Evolutionary conservation across 2,888 invertebrate genomes (phyloP).

Genomic region (Nipponacmea schrenckii): DNA sequence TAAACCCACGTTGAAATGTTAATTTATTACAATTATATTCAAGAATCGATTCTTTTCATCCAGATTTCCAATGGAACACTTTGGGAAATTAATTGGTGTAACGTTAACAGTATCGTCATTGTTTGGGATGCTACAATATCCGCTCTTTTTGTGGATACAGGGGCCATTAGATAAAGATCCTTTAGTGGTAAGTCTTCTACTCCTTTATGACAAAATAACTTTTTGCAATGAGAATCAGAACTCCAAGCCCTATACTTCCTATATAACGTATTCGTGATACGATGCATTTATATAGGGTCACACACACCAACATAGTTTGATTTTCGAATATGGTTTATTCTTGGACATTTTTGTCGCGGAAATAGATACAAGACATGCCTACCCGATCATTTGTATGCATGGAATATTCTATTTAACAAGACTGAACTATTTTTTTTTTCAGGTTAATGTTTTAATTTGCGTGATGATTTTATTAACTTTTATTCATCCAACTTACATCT

Average conservation of each 20-base stretch:
- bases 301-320: too few relatives aligned
- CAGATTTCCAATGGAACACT: slow-evolving; percentile 40
- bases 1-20: too few relatives aligned
- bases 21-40: too few relatives aligned
- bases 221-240: not conserved
- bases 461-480: slow-evolving; percentile 30
- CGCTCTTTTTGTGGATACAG: slow-evolving; percentile 38
- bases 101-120: slow-evolving; percentile 36
- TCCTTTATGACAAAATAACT: not conserved
- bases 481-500: slow-evolving; percentile 33
- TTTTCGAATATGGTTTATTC: too few relatives aligned
- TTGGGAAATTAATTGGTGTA: slow-evolving; percentile 42
- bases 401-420: too few relatives aligned
- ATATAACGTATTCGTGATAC: not conserved
- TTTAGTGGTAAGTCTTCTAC: slow-evolving; percentile 23
- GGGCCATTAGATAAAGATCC: slow-evolving; percentile 35
- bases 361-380: too few relatives aligned
- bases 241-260: not conserved
- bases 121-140: slow-evolving; percentile 41
- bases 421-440: too few relatives aligned
- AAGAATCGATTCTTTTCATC: too few relatives aligned
- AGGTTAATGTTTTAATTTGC: slow-evolving; percentile 31
- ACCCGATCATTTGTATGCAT: too few relatives aligned
- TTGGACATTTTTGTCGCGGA: too few relatives aligned
- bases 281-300: too few relatives aligned